Evolutionary conservation across 1,140 invertebrate species (phyloP).

Genomic region (Carposina sasakii): DNA sequence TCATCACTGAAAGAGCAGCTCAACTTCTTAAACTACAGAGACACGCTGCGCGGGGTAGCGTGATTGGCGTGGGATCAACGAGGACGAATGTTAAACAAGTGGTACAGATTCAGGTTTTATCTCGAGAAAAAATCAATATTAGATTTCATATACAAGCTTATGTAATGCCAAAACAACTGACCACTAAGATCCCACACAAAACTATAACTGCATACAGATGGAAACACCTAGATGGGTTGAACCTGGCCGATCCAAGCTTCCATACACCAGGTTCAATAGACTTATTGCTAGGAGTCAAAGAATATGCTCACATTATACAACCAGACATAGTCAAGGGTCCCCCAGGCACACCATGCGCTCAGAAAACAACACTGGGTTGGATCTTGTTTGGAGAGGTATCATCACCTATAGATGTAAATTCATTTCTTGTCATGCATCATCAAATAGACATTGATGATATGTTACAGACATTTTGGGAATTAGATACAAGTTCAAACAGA

Average conservation of each 20-base stretch:
- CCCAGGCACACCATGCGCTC: slow-evolving; percentile 14
- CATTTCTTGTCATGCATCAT: not conserved
- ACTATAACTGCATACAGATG: slow-evolving; percentile 18
- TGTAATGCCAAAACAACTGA: slow-evolving; percentile 30
- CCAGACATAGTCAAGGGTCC: slow-evolving; percentile 25
- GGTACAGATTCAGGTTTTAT: slow-evolving; percentile 6
- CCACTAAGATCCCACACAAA: slow-evolving; percentile 30
- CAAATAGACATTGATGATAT: not conserved
- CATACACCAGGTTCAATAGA: slow-evolving; percentile 14
- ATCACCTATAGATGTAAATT: not conserved
- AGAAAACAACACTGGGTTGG: slow-evolving; percentile 28
- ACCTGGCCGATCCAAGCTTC: slow-evolving; percentile 18
- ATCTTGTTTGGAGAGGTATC: slow-evolving; percentile 24
- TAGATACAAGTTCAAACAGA: not conserved
- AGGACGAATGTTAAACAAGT: slow-evolving; percentile 10
- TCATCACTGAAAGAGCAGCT: slow-evolving; percentile 22
- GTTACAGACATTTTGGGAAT: not conserved
- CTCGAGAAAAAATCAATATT: slow-evolving; percentile 12
- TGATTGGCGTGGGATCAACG: slow-evolving; percentile 10
- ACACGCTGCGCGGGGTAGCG: not conserved
- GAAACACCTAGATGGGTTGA: slow-evolving; percentile 20
- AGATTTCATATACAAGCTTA: slow-evolving; percentile 20
- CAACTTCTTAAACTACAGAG: slow-evolving; percentile 16
- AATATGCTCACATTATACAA: slow-evolving; percentile 20
- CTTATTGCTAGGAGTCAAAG: slow-evolving; percentile 18